Evolutionary conservation across 2,113 vertebrate species (phyloP).

Genomic region (Prolemur simus): DNA sequence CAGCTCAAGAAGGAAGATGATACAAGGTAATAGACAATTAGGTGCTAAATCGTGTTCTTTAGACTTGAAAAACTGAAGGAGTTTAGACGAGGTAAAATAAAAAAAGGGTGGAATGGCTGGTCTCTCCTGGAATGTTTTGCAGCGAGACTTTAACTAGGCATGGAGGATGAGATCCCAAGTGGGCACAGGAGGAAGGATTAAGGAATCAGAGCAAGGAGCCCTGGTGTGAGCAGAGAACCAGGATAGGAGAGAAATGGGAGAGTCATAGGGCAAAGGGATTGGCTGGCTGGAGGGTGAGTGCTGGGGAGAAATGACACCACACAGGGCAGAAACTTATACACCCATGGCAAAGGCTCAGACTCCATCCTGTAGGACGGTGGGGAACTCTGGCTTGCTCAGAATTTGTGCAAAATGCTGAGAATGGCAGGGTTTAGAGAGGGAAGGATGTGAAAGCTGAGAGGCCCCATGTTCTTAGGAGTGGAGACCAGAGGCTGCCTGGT

Average conservation of each 20-base stretch:
- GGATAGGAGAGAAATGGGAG: not conserved
- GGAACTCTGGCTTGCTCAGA: not conserved
- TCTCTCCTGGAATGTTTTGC: not conserved
- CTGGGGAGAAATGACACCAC: not conserved
- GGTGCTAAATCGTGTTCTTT: not conserved
- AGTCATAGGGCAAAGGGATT: not conserved
- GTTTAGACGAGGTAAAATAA: not conserved
- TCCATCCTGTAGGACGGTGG: accelerated
- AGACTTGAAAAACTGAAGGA: not conserved
- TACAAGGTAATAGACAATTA: not conserved
- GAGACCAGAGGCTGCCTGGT: not conserved
- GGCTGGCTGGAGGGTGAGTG: not conserved
- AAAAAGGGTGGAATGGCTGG: not conserved
- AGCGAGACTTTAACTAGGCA: not conserved
- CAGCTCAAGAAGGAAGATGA: not conserved
- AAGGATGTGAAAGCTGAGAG: not conserved
- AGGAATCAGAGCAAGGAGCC: not conserved
- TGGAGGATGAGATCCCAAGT: not conserved
- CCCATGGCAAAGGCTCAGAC: not conserved
- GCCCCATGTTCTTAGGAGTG: not conserved
- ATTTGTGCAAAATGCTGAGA: not conserved
- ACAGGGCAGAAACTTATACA: not conserved
- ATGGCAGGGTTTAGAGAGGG: not conserved
- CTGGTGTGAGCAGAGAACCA: not conserved
- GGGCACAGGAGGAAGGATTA: not conserved